Base-by-base conservation (phyloP, 2,888 invertebrate genomes). In the Dichetophora obliterata region DNA sequence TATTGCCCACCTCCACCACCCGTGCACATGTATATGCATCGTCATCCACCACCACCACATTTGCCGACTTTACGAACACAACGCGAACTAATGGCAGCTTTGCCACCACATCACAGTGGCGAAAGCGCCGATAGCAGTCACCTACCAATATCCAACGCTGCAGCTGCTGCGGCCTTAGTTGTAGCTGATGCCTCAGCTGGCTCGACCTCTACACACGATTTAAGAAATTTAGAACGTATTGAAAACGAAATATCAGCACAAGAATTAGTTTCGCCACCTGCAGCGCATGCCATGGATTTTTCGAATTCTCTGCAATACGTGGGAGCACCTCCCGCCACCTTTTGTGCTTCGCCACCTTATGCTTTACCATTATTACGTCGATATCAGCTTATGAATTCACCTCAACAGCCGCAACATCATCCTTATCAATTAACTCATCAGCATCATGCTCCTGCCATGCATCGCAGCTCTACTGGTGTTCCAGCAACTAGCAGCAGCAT, bases 291-390 rank as follows among this genome's bases (percentile, higher is more conserved):
- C 0, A 85, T 86, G 19, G 84, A 86, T 2, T 85, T 86, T 0
- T 85, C 85, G 43, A 85, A 85, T n/a, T 82, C 86, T 3, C 71
- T 85, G 24, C 71, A 63, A 57, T 76, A 52, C 57, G 66, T 71
- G 2, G 71, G 76, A 19, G 85, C 85, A 16, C 85, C 85, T 0
- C 82, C 86, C 3, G 81, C 84, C 82, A 85, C 90, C 81, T 84
- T 88, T 82, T 78, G 90, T 86, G 75, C 90, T 83, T 88, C 86
- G 83, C 90, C 82, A 82, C 89, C 86, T 16, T 85, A 82, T 50
- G 81, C 82, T 27, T 63, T 85, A 52, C 80, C 83, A 79, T 37
- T 48, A 27, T 6, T 74, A 6, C 68, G 75, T 14, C 68, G 75
- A 14, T 61, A 74, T 65, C 74, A 54, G 22, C 3, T 74, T 31